A percentile compares a stretch with the other conserved stretches of the same genome.
Evolutionary conservation across 2,113 vertebrate genomes (phyloP).

Genomic region (Seriola aureovittata): DNA sequence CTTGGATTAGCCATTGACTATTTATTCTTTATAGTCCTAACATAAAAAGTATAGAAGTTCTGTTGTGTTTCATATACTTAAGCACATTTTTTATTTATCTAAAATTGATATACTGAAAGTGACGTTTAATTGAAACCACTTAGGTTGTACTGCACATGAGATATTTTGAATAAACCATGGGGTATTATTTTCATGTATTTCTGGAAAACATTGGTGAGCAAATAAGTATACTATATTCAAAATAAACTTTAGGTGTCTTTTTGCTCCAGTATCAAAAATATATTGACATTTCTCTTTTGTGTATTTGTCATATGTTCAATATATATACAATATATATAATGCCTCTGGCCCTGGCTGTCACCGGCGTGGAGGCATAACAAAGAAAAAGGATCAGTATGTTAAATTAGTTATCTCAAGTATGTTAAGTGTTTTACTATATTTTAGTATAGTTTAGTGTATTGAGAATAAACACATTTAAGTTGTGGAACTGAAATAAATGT

Average conservation of each 20-base stretch:
- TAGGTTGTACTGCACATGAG: not conserved
- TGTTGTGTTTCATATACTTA: not conserved
- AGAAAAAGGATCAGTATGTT: too few species aligned
- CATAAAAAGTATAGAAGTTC: not conserved
- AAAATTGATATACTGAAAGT: not conserved
- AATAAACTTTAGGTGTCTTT: too few species aligned
- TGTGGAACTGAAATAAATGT: conserved; percentile 55
- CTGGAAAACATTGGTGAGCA: not conserved
- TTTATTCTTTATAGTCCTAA: not conserved
- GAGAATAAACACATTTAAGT: conserved; percentile 4
- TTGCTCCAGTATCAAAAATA: too few species aligned
- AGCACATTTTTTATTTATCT: not conserved
- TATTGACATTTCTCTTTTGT: not conserved
- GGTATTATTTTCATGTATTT: not conserved
- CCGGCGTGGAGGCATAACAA: too few species aligned
- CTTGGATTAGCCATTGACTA: not conserved
- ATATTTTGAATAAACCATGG: not conserved
- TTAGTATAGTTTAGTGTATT: not conserved
- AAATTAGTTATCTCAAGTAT: not conserved
- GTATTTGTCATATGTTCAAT: not conserved
- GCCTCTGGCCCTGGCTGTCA: too few species aligned
- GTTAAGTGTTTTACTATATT: not conserved
- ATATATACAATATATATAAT: too few species aligned
- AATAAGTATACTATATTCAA: not conserved
- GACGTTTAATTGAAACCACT: not conserved